phyloP scores from a whole-genome alignment of 1,140 invertebrate species.

The Drosophila punjabiensis region DNA sequence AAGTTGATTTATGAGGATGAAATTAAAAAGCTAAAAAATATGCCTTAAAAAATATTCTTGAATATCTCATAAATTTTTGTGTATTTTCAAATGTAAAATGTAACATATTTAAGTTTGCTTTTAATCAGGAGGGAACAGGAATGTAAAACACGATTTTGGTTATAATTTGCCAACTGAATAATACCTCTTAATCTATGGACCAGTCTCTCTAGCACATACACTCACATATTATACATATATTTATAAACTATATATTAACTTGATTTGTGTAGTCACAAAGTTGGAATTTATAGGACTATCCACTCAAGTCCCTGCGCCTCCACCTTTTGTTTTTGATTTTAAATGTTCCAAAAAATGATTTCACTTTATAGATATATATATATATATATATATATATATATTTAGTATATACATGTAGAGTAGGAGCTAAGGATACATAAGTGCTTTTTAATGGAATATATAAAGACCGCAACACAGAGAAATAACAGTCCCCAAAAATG shows the following conservation, averaged over 20 bases:
- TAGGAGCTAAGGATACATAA: constrained; percentile 72
- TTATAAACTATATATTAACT: constrained; percentile 31
- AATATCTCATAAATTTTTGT: neutral
- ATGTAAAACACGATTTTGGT: neutral
- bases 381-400: constrained; percentile 35
- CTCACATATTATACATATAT: constrained; percentile 43
- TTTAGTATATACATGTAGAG: constrained; percentile 37
- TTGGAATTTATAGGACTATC: neutral
- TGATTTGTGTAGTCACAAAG: constrained; percentile 39
- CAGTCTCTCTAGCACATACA: constrained; percentile 64
- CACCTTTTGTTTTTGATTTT: constrained; percentile 17
- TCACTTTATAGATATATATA: constrained; percentile 38
- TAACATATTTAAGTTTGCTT: no score
- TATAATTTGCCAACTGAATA: constrained; percentile 62
- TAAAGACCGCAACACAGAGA: constrained; percentile 63
- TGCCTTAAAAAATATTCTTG: constrained; percentile 3
- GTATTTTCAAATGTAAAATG: neutral
- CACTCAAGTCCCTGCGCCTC: neutral
- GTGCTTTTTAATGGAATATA: constrained; percentile 81
- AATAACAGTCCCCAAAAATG: constrained; percentile 38
- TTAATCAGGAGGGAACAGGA: constrained; percentile 25
- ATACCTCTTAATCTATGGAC: constrained; percentile 82
- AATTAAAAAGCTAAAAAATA: neutral
- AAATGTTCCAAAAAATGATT: constrained; percentile 43
- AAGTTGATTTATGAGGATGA: neutral